A percentile compares a stretch with the other conserved stretches of the same genome.
Conservation (phyloP, 1,140 invertebrate species). For the Bombyx mandarina region DNA sequence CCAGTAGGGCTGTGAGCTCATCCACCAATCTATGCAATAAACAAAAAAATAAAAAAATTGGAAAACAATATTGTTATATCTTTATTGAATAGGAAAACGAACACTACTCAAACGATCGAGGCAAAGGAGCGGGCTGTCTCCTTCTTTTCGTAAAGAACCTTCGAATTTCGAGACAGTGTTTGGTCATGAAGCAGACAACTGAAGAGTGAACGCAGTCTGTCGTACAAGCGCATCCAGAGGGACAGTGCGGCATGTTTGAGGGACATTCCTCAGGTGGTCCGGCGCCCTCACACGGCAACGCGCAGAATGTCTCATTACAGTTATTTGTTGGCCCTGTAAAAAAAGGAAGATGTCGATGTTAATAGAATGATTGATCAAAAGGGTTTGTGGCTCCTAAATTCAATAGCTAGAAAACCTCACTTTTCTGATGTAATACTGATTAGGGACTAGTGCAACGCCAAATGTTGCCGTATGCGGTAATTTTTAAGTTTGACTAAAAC, state of each 20-base stretch:
- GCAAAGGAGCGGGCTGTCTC: not conserved
- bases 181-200: constrained; percentile 28
- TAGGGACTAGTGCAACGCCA: too few relatives aligned
- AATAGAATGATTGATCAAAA: not conserved
- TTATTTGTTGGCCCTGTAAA: constrained; percentile 3
- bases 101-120: too few relatives aligned
- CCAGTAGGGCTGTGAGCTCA: too few relatives aligned
- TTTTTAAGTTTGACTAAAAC: too few relatives aligned
- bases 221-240: constrained; percentile 26
- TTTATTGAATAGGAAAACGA: too few relatives aligned
- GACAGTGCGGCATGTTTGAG: constrained; percentile 13
- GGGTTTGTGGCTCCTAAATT: not conserved
- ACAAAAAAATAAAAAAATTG: too few relatives aligned
- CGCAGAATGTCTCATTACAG: constrained; percentile 18
- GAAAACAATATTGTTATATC: too few relatives aligned
- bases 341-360: not conserved
- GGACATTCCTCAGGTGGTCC: constrained; percentile 25
- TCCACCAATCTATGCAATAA: too few relatives aligned
- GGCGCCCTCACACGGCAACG: constrained; percentile 19
- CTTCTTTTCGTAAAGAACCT: constrained; percentile 18
- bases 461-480: too few relatives aligned
- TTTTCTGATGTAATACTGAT: too few relatives aligned
- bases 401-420: not conserved
- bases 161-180: constrained; percentile 20
- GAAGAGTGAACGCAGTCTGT: constrained; percentile 13